Percentiles rank a stretch among this genome's conserved stretches.
Evolutionary conservation across 2,113 vertebrate genomes (phyloP).

Genomic region (Solenodon paradoxus): DNA sequence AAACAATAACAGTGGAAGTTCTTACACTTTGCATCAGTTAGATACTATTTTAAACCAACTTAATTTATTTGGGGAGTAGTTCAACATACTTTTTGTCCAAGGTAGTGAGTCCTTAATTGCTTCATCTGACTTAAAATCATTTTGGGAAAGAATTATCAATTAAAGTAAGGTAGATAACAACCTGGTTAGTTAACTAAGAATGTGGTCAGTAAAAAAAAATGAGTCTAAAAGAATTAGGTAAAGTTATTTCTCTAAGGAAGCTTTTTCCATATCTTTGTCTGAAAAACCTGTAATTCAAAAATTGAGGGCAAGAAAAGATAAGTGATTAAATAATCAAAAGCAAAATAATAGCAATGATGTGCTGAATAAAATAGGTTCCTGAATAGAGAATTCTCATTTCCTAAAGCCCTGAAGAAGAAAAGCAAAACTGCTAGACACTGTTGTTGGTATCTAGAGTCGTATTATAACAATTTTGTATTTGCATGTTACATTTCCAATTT

Average conservation of each 20-base stretch:
- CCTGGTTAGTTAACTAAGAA: background rate
- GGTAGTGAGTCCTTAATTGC: background rate
- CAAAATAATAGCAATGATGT: background rate
- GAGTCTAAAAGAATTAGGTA: background rate
- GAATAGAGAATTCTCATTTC: background rate
- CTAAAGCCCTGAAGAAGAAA: background rate
- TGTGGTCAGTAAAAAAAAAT: background rate
- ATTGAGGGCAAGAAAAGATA: background rate
- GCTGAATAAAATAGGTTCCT: background rate
- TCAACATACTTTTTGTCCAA: background rate
- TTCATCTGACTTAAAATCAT: background rate
- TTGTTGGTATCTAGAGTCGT: background rate
- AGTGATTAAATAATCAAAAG: background rate
- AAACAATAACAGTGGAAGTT: background rate
- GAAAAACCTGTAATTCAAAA: background rate
- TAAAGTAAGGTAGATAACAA: background rate
- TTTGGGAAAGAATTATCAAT: background rate
- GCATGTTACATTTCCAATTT: background rate
- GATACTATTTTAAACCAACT: background rate
- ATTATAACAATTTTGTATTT: background rate
- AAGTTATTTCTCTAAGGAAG: background rate
- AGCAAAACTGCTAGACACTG: accelerated
- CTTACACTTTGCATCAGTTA: background rate
- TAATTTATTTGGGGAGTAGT: background rate
- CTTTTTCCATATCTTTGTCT: background rate